Conservation (phyloP, 1,140 invertebrate species). For the Conopomorpha cramerella region DNA sequence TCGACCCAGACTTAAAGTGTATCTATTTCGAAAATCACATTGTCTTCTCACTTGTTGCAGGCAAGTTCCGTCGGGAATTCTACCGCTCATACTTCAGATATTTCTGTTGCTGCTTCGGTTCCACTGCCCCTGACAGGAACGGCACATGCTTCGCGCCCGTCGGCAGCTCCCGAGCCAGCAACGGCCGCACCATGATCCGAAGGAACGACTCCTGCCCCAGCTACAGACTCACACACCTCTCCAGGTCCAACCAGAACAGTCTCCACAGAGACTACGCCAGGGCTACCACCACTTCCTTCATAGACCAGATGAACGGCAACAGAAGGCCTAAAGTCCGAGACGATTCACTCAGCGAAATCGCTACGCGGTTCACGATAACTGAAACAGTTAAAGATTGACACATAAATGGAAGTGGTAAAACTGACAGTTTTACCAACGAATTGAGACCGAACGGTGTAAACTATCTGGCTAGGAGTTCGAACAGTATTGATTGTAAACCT, state of each 20-base stretch:
- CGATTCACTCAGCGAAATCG: conserved; percentile 48
- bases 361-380: conserved; percentile 40
- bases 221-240: conserved; percentile 46
- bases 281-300: conserved; percentile 46
- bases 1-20: neutral
- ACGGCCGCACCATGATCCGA: conserved; percentile 32
- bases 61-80: conserved; percentile 57
- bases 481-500: conserved; percentile 41
- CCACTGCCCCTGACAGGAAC: conserved; percentile 26
- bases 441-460: conserved; percentile 22
- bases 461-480: conserved; percentile 33
- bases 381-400: conserved; percentile 50
- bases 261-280: conserved; percentile 34
- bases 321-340: conserved; percentile 30
- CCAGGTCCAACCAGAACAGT: conserved; percentile 46
- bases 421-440: conserved; percentile 8
- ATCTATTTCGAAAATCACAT: neutral
- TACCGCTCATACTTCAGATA: conserved; percentile 58
- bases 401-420: neutral
- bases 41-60: conserved; percentile 40
- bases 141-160: conserved; percentile 41
- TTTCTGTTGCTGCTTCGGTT: conserved; percentile 38
- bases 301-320: conserved; percentile 49
- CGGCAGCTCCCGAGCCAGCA: conserved; percentile 33
- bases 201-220: conserved; percentile 50